A percentile compares a stretch with the other conserved stretches of the same genome.
phyloP scores from a whole-genome alignment of 2,888 invertebrate genomes.

The Pinctada fucata region DNA sequence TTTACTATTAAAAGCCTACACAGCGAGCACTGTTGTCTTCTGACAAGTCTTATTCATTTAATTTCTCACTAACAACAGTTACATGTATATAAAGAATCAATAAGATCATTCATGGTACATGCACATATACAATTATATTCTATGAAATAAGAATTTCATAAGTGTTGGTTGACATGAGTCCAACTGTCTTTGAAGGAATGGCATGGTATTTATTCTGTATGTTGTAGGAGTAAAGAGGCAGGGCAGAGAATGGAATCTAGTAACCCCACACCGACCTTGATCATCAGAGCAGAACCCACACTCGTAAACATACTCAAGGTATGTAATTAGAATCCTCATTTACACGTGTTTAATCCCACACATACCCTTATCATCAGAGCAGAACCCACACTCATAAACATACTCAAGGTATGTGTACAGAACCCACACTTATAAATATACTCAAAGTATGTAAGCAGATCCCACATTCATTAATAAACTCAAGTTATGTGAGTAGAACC shows the following conservation, averaged over 20 bases:
- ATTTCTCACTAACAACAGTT: too few relatives aligned
- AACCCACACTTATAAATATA: constrained; percentile 91
- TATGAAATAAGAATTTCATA: too few relatives aligned
- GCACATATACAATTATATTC: too few relatives aligned
- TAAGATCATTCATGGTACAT: too few relatives aligned
- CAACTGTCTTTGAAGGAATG: too few relatives aligned
- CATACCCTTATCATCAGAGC: constrained; percentile 84
- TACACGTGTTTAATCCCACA: constrained; percentile 82
- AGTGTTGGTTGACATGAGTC: too few relatives aligned
- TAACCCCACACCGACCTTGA: constrained; percentile 80
- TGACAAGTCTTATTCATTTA: too few relatives aligned
- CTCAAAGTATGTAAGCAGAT: constrained; percentile 85
- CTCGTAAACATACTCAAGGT: constrained; percentile 89
- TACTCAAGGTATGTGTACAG: constrained; percentile 85
- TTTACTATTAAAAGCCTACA: too few relatives aligned
- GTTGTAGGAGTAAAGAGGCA: constrained; percentile 3
- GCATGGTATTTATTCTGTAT: too few relatives aligned
- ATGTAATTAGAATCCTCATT: constrained; percentile 87
- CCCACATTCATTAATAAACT: constrained; percentile 91
- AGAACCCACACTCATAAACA: constrained; percentile 91
- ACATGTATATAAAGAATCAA: too few relatives aligned
- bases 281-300: constrained; percentile 90
- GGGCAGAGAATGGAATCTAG: constrained; percentile 29
- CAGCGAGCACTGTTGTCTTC: too few relatives aligned
- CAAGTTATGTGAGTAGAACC: constrained; percentile 85